Percentiles rank a stretch among this genome's conserved stretches.
Evolutionary conservation across 2,113 vertebrate species (phyloP).

Genomic region (Brachyhypopomus gauderio): DNA sequence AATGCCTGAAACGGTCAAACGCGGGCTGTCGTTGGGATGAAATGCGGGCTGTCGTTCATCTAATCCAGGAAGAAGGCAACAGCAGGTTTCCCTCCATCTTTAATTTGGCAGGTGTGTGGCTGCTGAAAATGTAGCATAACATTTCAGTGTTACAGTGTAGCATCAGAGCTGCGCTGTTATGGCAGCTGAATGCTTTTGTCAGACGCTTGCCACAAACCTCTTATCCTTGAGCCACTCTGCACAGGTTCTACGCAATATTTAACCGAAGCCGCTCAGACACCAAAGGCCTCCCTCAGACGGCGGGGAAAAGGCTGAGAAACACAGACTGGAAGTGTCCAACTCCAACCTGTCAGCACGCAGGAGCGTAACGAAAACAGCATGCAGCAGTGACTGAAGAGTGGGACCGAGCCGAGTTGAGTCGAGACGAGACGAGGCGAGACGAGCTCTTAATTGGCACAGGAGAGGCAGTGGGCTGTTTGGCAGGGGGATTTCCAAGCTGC

Average conservation of each 20-base stretch:
- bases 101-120: slow-evolving; percentile 5
- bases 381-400: slow-evolving; percentile 13
- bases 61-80: slow-evolving; percentile 13
- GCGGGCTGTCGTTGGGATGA: neutral
- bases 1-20: slow-evolving; percentile 8
- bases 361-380: slow-evolving; percentile 43
- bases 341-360: slow-evolving; percentile 47
- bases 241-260: slow-evolving; percentile 34
- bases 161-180: slow-evolving; percentile 22
- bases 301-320: neutral
- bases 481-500: slow-evolving; percentile 5
- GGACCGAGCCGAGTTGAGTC: slow-evolving; percentile 29
- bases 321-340: slow-evolving; percentile 42
- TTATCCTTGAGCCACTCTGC: slow-evolving; percentile 33
- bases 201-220: slow-evolving; percentile 19
- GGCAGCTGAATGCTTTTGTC: neutral
- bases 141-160: no score
- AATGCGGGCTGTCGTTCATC: neutral
- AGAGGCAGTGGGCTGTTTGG: slow-evolving; percentile 44
- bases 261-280: slow-evolving; percentile 43
- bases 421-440: slow-evolving; percentile 8
- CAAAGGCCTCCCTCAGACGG: slow-evolving; percentile 35
- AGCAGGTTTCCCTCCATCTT: neutral
- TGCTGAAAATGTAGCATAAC: slow-evolving; percentile 3
- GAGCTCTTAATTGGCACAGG: slow-evolving; percentile 59